These are phyloP conservation scores for Pangasius djambal DNA, from an alignment of 2,797 vertebrate species.

Conservation along the genomic window DNA sequence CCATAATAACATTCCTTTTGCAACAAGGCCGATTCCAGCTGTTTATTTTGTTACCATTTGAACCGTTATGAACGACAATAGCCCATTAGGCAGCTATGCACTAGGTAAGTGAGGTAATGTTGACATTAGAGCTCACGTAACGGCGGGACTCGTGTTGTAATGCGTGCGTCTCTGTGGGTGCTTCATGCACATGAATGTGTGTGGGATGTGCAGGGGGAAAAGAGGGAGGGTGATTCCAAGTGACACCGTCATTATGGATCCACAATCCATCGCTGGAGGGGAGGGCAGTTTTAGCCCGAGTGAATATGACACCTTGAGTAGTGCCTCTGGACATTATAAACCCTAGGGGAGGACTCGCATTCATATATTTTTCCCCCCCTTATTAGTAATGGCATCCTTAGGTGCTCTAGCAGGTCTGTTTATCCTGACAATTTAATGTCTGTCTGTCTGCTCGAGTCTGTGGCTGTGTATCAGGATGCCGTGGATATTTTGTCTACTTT, in stretches of 20 bases:
- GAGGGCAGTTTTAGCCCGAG: constrained; percentile 3
- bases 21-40: constrained; percentile 19
- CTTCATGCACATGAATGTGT: constrained; percentile 64
- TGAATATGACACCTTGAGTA: constrained; percentile 36
- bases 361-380: not conserved
- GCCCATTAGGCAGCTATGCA: constrained; percentile 46
- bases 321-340: constrained; percentile 20
- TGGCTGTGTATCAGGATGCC: not conserved
- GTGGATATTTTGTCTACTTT: not conserved
- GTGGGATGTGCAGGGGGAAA: constrained; percentile 8
- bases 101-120: constrained; percentile 43
- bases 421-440: constrained; percentile 17
- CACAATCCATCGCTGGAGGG: constrained; percentile 14
- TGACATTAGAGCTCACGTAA: constrained; percentile 51
- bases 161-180: constrained; percentile 50
- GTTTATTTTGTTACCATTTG: constrained; percentile 39
- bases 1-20: not conserved
- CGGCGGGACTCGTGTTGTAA: constrained; percentile 50
- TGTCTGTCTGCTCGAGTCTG: not conserved
- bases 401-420: constrained; percentile 10
- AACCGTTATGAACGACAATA: constrained; percentile 5
- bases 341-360: constrained; percentile 28
- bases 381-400: constrained; percentile 25
- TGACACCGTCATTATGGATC: constrained; percentile 46
- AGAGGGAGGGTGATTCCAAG: constrained; percentile 42